Evolutionary conservation across 2,797 vertebrate genomes (phyloP).

Genomic region (Mormyrops boulengeri): DNA sequence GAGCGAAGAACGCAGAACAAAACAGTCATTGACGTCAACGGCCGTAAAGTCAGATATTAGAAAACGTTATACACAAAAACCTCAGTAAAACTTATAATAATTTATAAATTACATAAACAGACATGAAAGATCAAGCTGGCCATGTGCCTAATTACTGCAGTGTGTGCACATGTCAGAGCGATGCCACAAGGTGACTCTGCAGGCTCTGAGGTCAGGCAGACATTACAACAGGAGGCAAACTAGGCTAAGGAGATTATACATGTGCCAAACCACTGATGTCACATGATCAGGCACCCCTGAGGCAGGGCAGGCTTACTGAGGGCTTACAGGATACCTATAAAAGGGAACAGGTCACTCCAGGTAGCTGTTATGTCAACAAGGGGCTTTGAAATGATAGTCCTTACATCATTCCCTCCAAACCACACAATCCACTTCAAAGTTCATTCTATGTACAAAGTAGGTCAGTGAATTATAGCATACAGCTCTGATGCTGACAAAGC

Average conservation of each 20-base stretch:
- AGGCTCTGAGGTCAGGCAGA: neutral
- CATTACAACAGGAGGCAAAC: constrained; percentile 31
- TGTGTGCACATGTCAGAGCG: neutral
- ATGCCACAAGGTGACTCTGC: neutral
- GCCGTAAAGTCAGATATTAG: neutral
- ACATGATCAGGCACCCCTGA: neutral
- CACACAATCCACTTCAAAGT: neutral
- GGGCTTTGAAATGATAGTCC: neutral
- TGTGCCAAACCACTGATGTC: constrained; percentile 32
- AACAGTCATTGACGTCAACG: neutral
- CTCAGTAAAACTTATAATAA: neutral
- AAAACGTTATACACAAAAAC: neutral
- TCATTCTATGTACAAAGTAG: neutral
- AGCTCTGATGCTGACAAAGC: neutral
- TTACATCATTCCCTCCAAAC: neutral
- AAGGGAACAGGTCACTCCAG: neutral
- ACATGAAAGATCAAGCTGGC: neutral
- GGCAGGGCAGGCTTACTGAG: neutral
- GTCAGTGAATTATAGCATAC: neutral
- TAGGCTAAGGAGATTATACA: constrained; percentile 60
- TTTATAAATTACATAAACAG: neutral
- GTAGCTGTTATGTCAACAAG: neutral
- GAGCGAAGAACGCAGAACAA: neutral
- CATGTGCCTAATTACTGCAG: neutral
- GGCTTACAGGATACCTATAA: neutral